Evolutionary conservation across 2,888 invertebrate genomes (phyloP), one percentile per base, ranked within the genome.

Genomic region (Callimorpha dominula): DNA sequence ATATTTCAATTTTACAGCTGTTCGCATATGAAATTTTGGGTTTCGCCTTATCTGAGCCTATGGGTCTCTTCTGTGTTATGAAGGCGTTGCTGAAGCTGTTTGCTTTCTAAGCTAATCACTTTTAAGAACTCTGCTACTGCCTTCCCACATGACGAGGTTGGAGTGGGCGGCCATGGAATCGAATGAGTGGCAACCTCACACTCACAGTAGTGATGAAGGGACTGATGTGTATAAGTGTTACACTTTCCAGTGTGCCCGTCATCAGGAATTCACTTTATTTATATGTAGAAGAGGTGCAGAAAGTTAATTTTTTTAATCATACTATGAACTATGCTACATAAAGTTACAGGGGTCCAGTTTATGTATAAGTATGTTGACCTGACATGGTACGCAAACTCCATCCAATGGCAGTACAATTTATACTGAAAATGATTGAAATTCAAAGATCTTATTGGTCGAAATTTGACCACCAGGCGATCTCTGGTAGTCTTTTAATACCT

Each of bases 61-160:
- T 99, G 99, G 99, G 99, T 96, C 98, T 99, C 85, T 99, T 99
- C 97, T 99, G 99, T 97, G 97, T 99, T 96, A 99, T 99, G 99
- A 99, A 99, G 99, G 99, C 99, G 95, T 99, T 99, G 97, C 96
- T 99, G 96, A 97, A 99, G 95, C 96, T 99, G 94, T 99, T 99
- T 96, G 99, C 99, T 96, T 99, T 99, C 97, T 99, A 99, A 98
- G 91, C 92, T 88, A 90, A 77, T 92, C 94, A 94, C 88, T 90
- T 91, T 90, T 95, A 95, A 95, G 95, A 95, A 95, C 94, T 95
- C 93, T 94, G 91, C 91, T 91, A 94, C 95, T 95, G 94, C 95
- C 95, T 95, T 94, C 95, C 92, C 88, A 88, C 90, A 91, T 88
- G 86, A 89, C 82, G 95, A 95, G 95, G 95, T 95, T 93, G 93